phyloP scores from a whole-genome alignment of 2,888 invertebrate species.

The Trypoxylon attenuatum region DNA sequence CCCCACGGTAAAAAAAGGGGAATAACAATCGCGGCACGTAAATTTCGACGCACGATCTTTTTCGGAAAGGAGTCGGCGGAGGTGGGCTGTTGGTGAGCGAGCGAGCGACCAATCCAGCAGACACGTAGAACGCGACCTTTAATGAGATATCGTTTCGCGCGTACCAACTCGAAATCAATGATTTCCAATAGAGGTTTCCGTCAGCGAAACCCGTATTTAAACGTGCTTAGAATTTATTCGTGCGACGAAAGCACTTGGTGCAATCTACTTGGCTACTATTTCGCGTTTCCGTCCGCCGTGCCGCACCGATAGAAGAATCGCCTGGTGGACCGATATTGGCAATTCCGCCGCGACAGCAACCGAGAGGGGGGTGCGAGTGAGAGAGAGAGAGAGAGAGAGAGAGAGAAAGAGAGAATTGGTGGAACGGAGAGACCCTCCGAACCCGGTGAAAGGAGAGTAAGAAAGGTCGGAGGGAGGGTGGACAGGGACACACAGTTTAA shows the following conservation, averaged over 20 bases:
- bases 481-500: constrained; percentile 24
- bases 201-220: constrained; percentile 6
- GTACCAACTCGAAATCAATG: constrained; percentile 7
- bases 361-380: constrained; percentile 2
- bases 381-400: background rate
- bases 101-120: no score
- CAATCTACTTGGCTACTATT: constrained; percentile 26
- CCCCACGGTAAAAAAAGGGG: background rate
- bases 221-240: constrained; percentile 27
- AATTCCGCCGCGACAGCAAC: constrained; percentile 26
- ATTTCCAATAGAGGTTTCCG: constrained; percentile 23
- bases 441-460: constrained; percentile 4
- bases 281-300: constrained; percentile 14
- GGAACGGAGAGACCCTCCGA: background rate
- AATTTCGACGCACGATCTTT: constrained; percentile 4
- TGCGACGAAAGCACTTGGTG: constrained; percentile 15
- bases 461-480: background rate
- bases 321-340: constrained; percentile 33
- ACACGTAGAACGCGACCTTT: background rate
- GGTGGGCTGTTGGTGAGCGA: no score
- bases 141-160: background rate
- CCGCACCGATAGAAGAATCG: constrained; percentile 26
- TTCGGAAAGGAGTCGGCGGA: no score
- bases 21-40: background rate
- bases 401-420: background rate